Evolutionary conservation across 2,888 invertebrate genomes (phyloP), one percentile per base, ranked within the genome.

Genomic region (Spodoptera littoralis): DNA sequence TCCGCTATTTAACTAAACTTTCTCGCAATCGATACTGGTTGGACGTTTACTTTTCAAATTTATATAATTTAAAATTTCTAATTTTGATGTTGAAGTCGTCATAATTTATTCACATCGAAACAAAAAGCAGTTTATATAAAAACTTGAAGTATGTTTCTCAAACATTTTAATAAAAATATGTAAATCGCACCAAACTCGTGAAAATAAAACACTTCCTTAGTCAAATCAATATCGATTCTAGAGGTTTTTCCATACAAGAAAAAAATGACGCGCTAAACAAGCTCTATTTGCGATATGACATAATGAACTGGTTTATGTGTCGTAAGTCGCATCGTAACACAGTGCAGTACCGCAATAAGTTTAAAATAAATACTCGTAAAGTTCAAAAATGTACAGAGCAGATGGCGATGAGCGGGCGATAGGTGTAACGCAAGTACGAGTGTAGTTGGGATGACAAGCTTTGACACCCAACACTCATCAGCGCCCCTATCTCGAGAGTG

Each of bases 391-490:
- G 49, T 68, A 73, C 69, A 73, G 72, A 76, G 71, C 72, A 73
- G 72, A 70, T 71, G 71, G 63, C 61, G 69, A 66, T 65, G 70
- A 68, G 69, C 68, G 65, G 64, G 64, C 66, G 77, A 79, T 80
- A 70, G 73, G 70, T 79, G 78, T 80, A 80, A 60, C 59, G 58
- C 53, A 63, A 50, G 68, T 56, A 64, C 64, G 45, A 76, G 80
- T 73, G 83, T 85, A 85, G 84, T 84, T 86, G 76, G 82, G 84
- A 84, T 88, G 88, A 88, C 88, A 84, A 84, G 87, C 86, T 88
- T 85, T 88, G 87, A 88, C 88, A 87, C 84, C 83, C 83, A 82
- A 87, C 87, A 86, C 89, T 88, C 87, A 87, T 87, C 88, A 83
- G 80, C 80, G 79, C 79, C 79, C 87, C 84, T 87, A 88, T 87